Conservation (phyloP, 1,140 invertebrate species). For the Aplysia californica region DNA sequence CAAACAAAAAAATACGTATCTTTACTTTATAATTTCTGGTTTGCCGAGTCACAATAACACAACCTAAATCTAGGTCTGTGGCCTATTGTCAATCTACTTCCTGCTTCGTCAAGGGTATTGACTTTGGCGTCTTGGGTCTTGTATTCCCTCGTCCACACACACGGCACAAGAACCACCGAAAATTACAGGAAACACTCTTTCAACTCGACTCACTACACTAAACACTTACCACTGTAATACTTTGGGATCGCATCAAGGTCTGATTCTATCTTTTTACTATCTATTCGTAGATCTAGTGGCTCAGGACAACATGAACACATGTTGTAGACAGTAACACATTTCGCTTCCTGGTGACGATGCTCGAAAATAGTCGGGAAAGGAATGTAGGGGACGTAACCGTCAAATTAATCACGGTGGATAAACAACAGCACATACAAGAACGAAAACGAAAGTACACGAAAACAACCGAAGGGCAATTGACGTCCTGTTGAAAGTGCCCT, state of each 20-base stretch:
- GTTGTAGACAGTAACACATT: constrained; percentile 25
- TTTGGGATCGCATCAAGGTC: background rate
- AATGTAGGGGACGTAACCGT: background rate
- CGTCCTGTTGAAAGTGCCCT: no score
- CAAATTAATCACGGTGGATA: background rate
- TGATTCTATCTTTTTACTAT: constrained; percentile 18
- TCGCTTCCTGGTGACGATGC: no score
- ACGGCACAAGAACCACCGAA: background rate
- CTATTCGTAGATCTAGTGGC: constrained; percentile 27
- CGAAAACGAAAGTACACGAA: background rate
- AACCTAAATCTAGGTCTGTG: no score
- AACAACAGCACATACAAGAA: no score
- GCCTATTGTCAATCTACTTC: no score
- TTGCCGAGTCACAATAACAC: no score
- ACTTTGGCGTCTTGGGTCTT: no score
- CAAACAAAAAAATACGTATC: no score
- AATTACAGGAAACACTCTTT: background rate
- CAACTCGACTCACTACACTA: no score
- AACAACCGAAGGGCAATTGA: background rate
- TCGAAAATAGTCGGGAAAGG: no score
- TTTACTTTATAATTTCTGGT: no score
- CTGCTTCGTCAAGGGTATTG: no score
- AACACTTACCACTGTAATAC: constrained; percentile 1
- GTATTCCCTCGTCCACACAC: background rate
- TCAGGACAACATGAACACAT: constrained; percentile 30